Evolutionary conservation across 2,113 vertebrate genomes (phyloP), one percentile per base, ranked within the genome.

Genomic region (Ceyx cyanopectus): DNA sequence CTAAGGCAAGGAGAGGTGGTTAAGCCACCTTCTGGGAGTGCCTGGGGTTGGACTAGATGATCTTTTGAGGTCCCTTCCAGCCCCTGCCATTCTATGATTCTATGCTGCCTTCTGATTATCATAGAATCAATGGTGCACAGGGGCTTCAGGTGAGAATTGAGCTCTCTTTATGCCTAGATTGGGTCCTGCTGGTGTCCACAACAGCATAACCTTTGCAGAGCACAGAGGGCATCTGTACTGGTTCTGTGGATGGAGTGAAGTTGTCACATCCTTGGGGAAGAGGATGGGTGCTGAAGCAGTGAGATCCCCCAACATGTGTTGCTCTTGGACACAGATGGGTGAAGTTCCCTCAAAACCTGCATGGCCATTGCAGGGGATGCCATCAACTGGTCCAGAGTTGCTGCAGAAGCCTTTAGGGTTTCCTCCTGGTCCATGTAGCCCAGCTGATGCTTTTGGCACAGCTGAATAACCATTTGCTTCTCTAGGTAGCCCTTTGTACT

Each of bases 161-260:
- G 5, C 10, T 73, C 30, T 50, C 16, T 60, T n/a, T 83, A 3
- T 89, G 81, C 22, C 29, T 41, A 16, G 14, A 3, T 58, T 70
- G 57, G 29, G 37, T 22, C 20, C 66, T 53, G 22, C 10, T 81
- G 30, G 23, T 74, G 46, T 16, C 46, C 18, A 2, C 34, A 37
- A 19, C 3, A 5, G 2, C n/a, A 73, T 57, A 1, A 0, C 24
- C 14, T 70, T 74, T 75, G 53, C 57, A 75, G 17, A 60, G 40
- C 8, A 22, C 14, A 11, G 48, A 48, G 20, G 4, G 4, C 7
- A 26, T 43, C 14, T 0, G 0, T 41, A 30, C 10, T 27, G 14
- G 23, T 6, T 41, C 40, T 3, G 2, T 50, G 18, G n/a, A 7
- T 45, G 50, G 37, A 74, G 19, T 17, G 45, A 37, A 58, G 17